phyloP scores from a whole-genome alignment of 2,797 vertebrate species.

The Vireo griseus region DNA sequence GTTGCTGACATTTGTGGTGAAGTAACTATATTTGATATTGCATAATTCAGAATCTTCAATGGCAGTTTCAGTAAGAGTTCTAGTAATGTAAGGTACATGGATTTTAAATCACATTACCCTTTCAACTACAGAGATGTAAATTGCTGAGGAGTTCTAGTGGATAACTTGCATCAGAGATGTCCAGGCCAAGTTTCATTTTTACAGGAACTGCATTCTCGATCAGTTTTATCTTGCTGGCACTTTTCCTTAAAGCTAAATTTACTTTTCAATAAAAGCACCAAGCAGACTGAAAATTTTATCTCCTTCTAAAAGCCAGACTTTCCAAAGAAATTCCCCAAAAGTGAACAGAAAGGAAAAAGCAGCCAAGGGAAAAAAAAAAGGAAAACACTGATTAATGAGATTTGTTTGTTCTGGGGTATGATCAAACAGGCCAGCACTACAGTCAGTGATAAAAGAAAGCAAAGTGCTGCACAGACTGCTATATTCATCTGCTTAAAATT shows the following conservation, averaged over 20 bases:
- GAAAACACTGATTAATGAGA: neutral
- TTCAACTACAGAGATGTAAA: slow-evolving; percentile 3
- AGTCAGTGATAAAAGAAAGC: slow-evolving; percentile 36
- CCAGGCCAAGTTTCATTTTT: slow-evolving; percentile 2
- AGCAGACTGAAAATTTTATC: neutral
- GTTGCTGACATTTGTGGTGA: neutral
- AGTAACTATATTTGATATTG: neutral
- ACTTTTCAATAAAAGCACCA: slow-evolving; percentile 1
- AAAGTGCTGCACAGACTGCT: neutral
- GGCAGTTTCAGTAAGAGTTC: neutral
- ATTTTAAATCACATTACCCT: slow-evolving; percentile 46
- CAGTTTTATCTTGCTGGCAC: neutral
- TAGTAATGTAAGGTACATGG: neutral
- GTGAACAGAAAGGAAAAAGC: neutral
- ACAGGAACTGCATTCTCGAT: neutral
- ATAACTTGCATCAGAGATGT: neutral
- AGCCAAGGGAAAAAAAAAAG: neutral
- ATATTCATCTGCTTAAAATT: slow-evolving; percentile 71
- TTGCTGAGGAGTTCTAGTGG: neutral
- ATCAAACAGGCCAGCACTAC: slow-evolving; percentile 32
- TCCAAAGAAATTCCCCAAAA: slow-evolving; percentile 11
- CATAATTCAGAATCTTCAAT: slow-evolving; percentile 21
- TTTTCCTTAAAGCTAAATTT: slow-evolving; percentile 4
- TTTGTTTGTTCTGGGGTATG: neutral
- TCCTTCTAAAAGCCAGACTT: neutral